phyloP scores from a whole-genome alignment of 2,888 invertebrate genomes.

The Athrips mouffetella region DNA sequence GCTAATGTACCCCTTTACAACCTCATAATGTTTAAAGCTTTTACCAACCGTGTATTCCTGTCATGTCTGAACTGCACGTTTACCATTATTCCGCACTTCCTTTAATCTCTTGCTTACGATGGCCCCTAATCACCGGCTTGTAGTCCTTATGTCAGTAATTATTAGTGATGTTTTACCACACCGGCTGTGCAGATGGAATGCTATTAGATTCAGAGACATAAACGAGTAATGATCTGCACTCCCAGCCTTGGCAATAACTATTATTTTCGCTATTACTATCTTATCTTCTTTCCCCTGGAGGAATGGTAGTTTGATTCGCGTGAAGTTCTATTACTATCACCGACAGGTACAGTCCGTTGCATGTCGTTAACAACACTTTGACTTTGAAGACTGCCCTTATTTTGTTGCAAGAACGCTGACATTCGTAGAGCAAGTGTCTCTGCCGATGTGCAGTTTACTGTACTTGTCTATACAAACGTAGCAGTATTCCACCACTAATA shows the following conservation, averaged over 20 bases:
- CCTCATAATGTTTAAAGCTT: slow-evolving; percentile 9
- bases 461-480: too few species aligned
- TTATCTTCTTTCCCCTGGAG: slow-evolving; percentile 25
- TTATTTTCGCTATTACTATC: slow-evolving; percentile 41
- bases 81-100: slow-evolving; percentile 5
- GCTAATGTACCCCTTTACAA: slow-evolving; percentile 5
- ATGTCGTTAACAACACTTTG: too few species aligned
- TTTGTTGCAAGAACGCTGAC: too few species aligned
- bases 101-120: slow-evolving; percentile 2
- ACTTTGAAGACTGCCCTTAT: too few species aligned
- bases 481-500: too few species aligned
- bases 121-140: slow-evolving; percentile 19
- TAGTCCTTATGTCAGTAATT: slow-evolving; percentile 20
- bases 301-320: slow-evolving; percentile 43
- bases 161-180: slow-evolving; percentile 32
- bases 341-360: neutral
- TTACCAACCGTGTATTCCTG: neutral
- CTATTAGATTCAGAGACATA: slow-evolving; percentile 42
- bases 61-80: neutral
- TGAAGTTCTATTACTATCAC: slow-evolving; percentile 32
- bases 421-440: too few species aligned
- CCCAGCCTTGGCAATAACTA: slow-evolving; percentile 33
- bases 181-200: slow-evolving; percentile 33
- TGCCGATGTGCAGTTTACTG: too few species aligned
- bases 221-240: slow-evolving; percentile 39